Percentiles rank a stretch among this genome's conserved stretches.
Evolutionary conservation across 1,140 invertebrate genomes (phyloP).

Genomic region (Pteromalus puparum): DNA sequence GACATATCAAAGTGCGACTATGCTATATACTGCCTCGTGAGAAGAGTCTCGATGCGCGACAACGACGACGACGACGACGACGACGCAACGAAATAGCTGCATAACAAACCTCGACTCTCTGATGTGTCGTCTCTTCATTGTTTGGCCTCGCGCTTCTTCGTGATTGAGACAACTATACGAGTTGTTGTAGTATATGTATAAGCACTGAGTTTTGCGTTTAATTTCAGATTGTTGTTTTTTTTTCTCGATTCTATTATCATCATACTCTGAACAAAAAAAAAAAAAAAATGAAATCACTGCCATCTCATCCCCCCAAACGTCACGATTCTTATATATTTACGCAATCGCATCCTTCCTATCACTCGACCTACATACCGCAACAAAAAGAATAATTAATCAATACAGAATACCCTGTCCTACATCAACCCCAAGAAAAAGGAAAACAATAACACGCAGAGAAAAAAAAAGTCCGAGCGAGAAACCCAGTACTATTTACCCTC

Average conservation of each 20-base stretch:
- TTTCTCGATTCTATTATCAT: too few relatives aligned
- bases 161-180: too few relatives aligned
- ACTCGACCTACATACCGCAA: not conserved
- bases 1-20: slow-evolving; percentile 55
- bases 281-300: too few relatives aligned
- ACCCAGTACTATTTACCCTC: not conserved
- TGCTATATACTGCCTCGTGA: slow-evolving; percentile 37
- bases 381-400: slow-evolving; percentile 27
- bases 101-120: slow-evolving; percentile 31
- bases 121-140: not conserved
- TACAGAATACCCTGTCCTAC: not conserved
- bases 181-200: too few relatives aligned
- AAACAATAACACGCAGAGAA: not conserved
- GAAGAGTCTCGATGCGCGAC: slow-evolving; percentile 26
- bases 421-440: not conserved
- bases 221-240: too few relatives aligned
- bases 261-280: too few relatives aligned
- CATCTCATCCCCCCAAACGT: not conserved
- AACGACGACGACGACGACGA: too few relatives aligned
- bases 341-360: too few relatives aligned
- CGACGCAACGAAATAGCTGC: slow-evolving; percentile 35
- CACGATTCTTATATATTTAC: not conserved
- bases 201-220: not conserved
- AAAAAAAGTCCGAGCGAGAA: too few relatives aligned
- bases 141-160: not conserved